Conservation (phyloP, 1,140 invertebrate genomes). For the Chironomus tepperi region DNA sequence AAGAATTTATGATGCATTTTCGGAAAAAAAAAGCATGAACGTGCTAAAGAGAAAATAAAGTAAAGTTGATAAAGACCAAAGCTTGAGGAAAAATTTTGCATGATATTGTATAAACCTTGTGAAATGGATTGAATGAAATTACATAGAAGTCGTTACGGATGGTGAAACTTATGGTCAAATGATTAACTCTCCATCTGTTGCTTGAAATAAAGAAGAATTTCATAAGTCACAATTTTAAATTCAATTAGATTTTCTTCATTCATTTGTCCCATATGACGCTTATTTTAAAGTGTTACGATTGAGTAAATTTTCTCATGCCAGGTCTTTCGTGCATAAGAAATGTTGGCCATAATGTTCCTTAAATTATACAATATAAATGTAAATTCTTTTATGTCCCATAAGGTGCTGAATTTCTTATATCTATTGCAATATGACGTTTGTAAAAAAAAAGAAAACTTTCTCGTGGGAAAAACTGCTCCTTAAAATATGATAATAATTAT, state of each 20-base stretch:
- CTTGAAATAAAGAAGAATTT: neutral
- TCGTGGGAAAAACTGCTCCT: neutral
- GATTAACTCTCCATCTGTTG: neutral
- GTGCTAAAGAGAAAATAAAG: no score
- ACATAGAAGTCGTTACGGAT: neutral
- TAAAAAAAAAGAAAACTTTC: neutral
- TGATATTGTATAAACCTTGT: no score
- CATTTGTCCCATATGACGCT: constrained; percentile 11
- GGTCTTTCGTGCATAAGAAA: no score
- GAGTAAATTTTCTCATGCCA: neutral
- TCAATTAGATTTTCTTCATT: neutral
- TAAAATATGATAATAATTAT: neutral
- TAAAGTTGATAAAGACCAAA: no score
- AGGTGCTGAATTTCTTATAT: no score
- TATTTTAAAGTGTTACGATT: neutral
- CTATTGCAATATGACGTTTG: no score
- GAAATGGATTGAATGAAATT: no score
- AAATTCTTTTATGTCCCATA: no score
- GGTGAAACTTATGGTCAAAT: constrained; percentile 12
- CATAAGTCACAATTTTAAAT: constrained; percentile 11
- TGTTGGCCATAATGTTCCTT: no score
- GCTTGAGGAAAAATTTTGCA: no score
- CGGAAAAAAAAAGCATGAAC: neutral
- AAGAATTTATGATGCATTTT: neutral
- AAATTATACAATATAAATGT: no score